These are phyloP conservation scores for Panthera uncia DNA, from an alignment of 2,113 vertebrate genomes.

Conservation along the genomic window DNA sequence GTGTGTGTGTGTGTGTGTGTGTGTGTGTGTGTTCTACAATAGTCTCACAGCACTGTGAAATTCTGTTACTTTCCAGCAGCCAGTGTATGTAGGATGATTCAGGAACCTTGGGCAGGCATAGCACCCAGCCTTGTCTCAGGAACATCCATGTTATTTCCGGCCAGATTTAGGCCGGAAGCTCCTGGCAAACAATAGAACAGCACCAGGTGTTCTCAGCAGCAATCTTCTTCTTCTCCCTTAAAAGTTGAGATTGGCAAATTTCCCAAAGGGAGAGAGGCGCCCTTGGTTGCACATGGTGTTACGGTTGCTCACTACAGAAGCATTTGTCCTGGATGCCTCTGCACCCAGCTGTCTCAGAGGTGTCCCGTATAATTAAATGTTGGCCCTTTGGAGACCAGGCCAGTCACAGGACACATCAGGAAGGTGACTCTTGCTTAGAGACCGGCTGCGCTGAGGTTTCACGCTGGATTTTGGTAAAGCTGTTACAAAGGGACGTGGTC, in stretches of 20 bases:
- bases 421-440: not conserved
- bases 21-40: not conserved
- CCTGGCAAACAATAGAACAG: not conserved
- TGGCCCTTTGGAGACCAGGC: not conserved
- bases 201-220: not conserved
- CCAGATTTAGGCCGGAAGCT: not conserved
- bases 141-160: conserved; percentile 11
- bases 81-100: not conserved
- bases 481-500: not conserved
- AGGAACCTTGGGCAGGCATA: not conserved
- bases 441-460: not conserved
- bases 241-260: not conserved
- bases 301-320: not conserved
- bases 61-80: not conserved
- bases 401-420: not conserved
- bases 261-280: not conserved
- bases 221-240: not conserved
- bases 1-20: not conserved
- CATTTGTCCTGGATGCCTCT: not conserved
- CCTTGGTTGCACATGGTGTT: not conserved
- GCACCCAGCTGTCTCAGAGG: not conserved
- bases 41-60: not conserved
- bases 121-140: not conserved
- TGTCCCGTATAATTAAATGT: not conserved
- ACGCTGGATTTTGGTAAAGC: not conserved